A percentile compares a stretch with the other conserved stretches of the same genome.
These are phyloP conservation scores for Chalcosyrphus nemorum DNA, from an alignment of 2,888 invertebrate genomes.

Conservation along the genomic window DNA sequence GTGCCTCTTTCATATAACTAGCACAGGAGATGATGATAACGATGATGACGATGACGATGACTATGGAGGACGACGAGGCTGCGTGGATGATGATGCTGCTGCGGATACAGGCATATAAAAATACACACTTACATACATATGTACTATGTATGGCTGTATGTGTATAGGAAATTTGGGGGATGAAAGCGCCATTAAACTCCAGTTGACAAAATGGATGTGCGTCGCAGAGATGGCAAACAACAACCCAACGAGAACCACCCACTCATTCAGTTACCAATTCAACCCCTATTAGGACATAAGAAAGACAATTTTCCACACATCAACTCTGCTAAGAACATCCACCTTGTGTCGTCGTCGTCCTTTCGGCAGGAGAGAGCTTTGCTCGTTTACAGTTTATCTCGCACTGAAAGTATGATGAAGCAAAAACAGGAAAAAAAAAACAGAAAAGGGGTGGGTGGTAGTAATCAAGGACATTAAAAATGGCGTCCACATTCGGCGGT, in stretches of 20 bases:
- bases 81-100: constrained; percentile 11
- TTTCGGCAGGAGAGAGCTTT: background rate
- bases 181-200: constrained; percentile 68
- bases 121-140: background rate
- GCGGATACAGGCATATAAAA: too few relatives aligned
- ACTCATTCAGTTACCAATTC: constrained; percentile 67
- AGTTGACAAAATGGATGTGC: constrained; percentile 72
- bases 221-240: constrained; percentile 59
- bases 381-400: constrained; percentile 15
- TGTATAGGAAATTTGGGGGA: constrained; percentile 64
- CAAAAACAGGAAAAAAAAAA: background rate
- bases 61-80: constrained; percentile 14
- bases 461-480: constrained; percentile 70
- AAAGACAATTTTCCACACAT: constrained; percentile 72
- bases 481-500: constrained; percentile 69
- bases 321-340: constrained; percentile 64
- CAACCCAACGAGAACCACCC: constrained; percentile 50
- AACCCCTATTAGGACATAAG: constrained; percentile 72
- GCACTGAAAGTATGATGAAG: background rate
- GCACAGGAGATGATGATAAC: constrained; percentile 71
- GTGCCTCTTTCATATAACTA: constrained; percentile 73
- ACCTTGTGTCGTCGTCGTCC: constrained; percentile 38
- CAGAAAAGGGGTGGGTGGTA: constrained; percentile 7
- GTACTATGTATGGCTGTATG: background rate
- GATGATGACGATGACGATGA: constrained; percentile 63